phyloP scores from a whole-genome alignment of 2,113 vertebrate species.

The Catharus bicknelli region DNA sequence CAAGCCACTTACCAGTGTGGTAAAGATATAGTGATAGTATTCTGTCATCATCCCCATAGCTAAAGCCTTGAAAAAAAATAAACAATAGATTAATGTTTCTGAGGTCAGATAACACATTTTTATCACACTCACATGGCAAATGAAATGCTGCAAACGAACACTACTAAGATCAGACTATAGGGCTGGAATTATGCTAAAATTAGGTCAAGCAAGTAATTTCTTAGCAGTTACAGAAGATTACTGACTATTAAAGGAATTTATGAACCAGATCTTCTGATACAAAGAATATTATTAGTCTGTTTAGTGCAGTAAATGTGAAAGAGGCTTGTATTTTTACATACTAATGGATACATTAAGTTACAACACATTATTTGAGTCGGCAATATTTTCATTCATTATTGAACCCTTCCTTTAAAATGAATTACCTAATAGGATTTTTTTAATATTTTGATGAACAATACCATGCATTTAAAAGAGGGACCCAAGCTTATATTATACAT shows the following conservation, averaged over 20 bases:
- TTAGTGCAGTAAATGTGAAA: constrained; percentile 50
- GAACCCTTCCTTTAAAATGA: not conserved
- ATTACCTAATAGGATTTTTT: not conserved
- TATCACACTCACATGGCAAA: constrained; percentile 21
- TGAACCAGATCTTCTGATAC: constrained; percentile 60
- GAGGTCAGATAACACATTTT: constrained; percentile 19
- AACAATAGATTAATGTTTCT: constrained; percentile 65
- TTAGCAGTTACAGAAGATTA: constrained; percentile 64
- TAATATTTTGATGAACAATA: not conserved
- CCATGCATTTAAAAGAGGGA: not conserved
- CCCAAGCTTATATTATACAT: not conserved
- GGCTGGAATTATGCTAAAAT: constrained; percentile 48
- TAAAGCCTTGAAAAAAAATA: constrained; percentile 83
- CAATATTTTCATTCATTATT: constrained; percentile 37
- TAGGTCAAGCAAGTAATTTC: constrained; percentile 61
- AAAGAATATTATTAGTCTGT: constrained; percentile 59
- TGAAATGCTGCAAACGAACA: constrained; percentile 19
- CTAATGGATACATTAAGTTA: constrained; percentile 49
- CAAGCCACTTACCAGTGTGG: constrained; percentile 91
- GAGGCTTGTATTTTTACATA: constrained; percentile 45
- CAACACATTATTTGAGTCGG: constrained; percentile 29
- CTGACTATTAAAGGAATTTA: constrained; percentile 66
- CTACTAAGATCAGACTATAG: constrained; percentile 3
- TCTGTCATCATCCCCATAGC: constrained; percentile 99
- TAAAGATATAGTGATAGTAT: constrained; percentile 99